Evolutionary conservation across 2,797 vertebrate species (phyloP), one percentile per base, ranked within the genome.

Genomic region (Gallinago solitaria): DNA sequence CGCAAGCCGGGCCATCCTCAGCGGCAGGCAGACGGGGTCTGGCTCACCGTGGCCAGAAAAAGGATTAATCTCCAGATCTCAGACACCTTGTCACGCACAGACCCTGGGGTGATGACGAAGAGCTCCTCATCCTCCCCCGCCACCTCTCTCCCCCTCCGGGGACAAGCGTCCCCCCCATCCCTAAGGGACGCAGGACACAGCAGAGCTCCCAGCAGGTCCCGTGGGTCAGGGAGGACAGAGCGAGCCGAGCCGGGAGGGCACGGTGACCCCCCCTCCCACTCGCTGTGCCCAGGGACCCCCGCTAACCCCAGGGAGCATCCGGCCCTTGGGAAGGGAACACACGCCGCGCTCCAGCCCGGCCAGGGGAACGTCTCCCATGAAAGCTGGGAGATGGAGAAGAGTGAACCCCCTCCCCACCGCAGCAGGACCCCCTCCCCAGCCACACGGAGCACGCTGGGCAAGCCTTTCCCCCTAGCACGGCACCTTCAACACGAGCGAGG

Each of bases 401-500:
- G 30, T 30, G 21, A 68, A 25, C 3, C 61, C 54, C 16, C 9
- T 20, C n/a, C 60, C 53, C 47, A 20, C 45, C 5, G 0, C 9
- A 4, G 33, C 3, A 0, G 57, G 65, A 48, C n/a, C 54, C 37
- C 8, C 20, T n/a, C n/a, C 5, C 0, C 3, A 5, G 33, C n/a
- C n/a, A 20, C 1, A 1, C 41, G 47, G 28, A 70, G 14, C 12
- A 13, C 7, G 16, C 24, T 6, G 24, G 25, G 35, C 11, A 18
- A 13, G 59, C 32, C 47, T 9, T 32, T 19, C 5, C 67, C 35
- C 41, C 14, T 25, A 50, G 85, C 68, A 51, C 1, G 0, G 10
- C 3, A 2, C 30, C 57, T 48, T 35, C 35, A 16, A 7, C 4
- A 0, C 2, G 3, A 59, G 53, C 1, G 1, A 74, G 45, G 28